Evolutionary conservation across 2,113 vertebrate genomes (phyloP), one percentile per base, ranked within the genome.

Genomic region (Zapornia atra): DNA sequence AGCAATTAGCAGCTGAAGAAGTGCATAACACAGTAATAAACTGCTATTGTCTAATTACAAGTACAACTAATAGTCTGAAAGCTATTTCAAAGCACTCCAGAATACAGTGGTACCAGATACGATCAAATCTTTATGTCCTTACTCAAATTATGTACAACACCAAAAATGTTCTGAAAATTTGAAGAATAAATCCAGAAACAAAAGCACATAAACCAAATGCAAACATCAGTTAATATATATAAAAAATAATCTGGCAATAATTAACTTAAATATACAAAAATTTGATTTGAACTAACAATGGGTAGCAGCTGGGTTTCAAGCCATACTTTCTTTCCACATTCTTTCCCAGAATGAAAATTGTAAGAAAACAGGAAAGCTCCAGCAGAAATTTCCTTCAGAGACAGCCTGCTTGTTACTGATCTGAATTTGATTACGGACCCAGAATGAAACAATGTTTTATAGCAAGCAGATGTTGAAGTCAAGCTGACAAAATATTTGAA

Each of bases 381-480:
- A 94, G 76, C 44, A 95, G 73, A 96, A 96, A 94, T 90, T 82
- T 97, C 78, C 81, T 93, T 95, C 82, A 97, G 94, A 97, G 56
- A 71, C 59, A 92, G 82, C 34, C 73, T 85, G 54, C 68, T 94
- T 94, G 40, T 97, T 86, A 96, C 68, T 82, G 54, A 48, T 92
- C 90, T 95, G 85, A 96, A 93, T 93, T 91, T 93, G 93, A 96
- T 97, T 94, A 93, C 38, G 71, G 82, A 71, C 5, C 5, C 60
- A 61, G 69, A 97, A 89, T 38, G 75, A 96, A 97, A 61, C 70
- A 72, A 63, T 28, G 31, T 85, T 97, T 95, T 95, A 97, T 89
- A 93, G 77, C 38, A 92, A 96, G 36, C 92, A 97, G 96, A 97
- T 96, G 94, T 38, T 76, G 34, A 94, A 94, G 57, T 70, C 82